Base-by-base conservation (phyloP, 2,888 invertebrate species). In the Philhelius pedissequus region DNA sequence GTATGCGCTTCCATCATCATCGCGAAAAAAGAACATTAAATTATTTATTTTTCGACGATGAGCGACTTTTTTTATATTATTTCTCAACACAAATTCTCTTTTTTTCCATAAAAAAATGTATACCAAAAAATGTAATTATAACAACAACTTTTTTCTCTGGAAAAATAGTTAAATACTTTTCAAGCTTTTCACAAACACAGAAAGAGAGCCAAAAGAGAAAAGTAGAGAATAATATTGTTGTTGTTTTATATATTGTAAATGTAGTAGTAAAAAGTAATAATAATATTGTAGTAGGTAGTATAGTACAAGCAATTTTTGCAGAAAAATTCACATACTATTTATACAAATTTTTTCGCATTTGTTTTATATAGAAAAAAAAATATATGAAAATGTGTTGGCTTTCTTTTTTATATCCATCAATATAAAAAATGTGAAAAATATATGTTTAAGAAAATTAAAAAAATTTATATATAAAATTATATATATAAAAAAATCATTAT, bases 371-470 rank as follows among this genome's bases (percentile, higher is more conserved):
- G 48, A 78, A 3, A 58, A 40, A 78, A 3, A 58, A 40, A 81
- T 69, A 68, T 45, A 84, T 80, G 79, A 84, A 84, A 84, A 75
- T 80, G 75, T 60, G 75, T 75, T 75, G 73, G 62, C 54, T 48
- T 48, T n/a, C n/a, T n/a, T 45, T 27, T 20, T 50, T 62, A 48
- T 32, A 84, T 84, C 84, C 84, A 84, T 84, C 84, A 80, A 84
- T 83, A 79, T 66, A 79, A 79, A 32, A 56, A 35, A 70, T 75
- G 64, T 70, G 68, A 79, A 84, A 70, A 75, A 79, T 52, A 60
- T 76, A 58, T n/a, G n/a, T n/a, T 76, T 32, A 18, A 58, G 30
- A 40, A 64, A 74, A 73, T 18, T 9, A 73, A 73, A 50, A 73
- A 25, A 35, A 18, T 74, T 56, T 70, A 80, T 75, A 82, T 74